phyloP scores from a whole-genome alignment of 2,888 invertebrate genomes.

The Ernsta delagoae region DNA sequence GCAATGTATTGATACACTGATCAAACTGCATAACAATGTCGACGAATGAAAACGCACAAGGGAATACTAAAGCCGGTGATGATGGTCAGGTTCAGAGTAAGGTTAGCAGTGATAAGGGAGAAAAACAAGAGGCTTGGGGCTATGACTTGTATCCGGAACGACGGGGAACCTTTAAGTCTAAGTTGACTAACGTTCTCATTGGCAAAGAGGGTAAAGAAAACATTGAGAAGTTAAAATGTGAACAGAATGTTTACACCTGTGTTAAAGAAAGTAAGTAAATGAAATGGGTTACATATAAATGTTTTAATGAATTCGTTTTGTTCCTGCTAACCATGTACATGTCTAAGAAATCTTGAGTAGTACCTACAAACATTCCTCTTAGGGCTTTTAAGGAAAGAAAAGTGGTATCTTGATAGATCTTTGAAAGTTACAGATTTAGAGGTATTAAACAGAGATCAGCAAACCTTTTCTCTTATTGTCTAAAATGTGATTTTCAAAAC shows the following conservation, averaged over 20 bases:
- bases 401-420: too few relatives aligned
- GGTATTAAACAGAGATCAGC: too few relatives aligned
- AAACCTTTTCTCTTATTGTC: too few relatives aligned
- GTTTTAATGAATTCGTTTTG: too few relatives aligned
- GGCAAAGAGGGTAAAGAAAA: slow-evolving; percentile 89
- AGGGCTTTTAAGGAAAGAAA: too few relatives aligned
- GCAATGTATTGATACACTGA: neutral
- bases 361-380: too few relatives aligned
- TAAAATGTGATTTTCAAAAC: too few relatives aligned
- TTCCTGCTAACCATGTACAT: too few relatives aligned
- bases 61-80: neutral
- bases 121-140: slow-evolving; percentile 85
- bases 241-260: slow-evolving; percentile 91
- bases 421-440: too few relatives aligned
- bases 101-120: slow-evolving; percentile 29
- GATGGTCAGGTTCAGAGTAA: slow-evolving; percentile 15
- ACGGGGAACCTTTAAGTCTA: slow-evolving; percentile 85
- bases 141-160: slow-evolving; percentile 94
- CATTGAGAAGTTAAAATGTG: slow-evolving; percentile 91
- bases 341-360: too few relatives aligned
- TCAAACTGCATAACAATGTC: slow-evolving; percentile 11
- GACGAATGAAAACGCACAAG: slow-evolving; percentile 10
- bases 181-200: slow-evolving; percentile 82
- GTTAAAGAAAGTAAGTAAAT: slow-evolving; percentile 86
- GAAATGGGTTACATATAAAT: too few relatives aligned